Conservation (phyloP, 2,888 invertebrate species). For the Choreutis nemorana region DNA sequence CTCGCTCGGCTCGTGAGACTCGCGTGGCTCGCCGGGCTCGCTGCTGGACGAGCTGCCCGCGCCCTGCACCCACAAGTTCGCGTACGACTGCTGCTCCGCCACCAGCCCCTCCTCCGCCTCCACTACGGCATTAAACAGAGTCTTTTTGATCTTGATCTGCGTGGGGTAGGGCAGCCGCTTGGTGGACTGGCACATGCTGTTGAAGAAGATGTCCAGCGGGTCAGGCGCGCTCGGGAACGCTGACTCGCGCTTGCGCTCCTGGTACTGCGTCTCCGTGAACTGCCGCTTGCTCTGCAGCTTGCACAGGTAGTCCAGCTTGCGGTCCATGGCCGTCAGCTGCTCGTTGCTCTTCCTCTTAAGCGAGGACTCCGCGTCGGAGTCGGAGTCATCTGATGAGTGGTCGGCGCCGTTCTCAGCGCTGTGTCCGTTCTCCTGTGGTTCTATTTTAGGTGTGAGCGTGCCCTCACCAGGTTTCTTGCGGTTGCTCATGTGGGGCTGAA, state of each 20-base stretch:
- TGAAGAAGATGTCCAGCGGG: slow-evolving; percentile 53
- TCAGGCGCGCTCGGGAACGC: slow-evolving; percentile 20
- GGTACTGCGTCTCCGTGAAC: slow-evolving; percentile 15
- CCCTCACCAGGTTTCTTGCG: slow-evolving; percentile 35
- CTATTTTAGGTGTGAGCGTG: slow-evolving; percentile 11
- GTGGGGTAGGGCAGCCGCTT: slow-evolving; percentile 47
- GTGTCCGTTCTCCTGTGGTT: slow-evolving; percentile 11
- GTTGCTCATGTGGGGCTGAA: slow-evolving; percentile 55
- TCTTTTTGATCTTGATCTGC: slow-evolving; percentile 47
- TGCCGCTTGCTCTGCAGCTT: slow-evolving; percentile 21
- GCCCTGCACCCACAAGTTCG: slow-evolving; percentile 40
- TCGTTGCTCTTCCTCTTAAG: slow-evolving; percentile 25
- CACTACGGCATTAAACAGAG: slow-evolving; percentile 42
- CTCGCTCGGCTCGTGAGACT: no score
- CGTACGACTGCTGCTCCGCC: slow-evolving; percentile 50
- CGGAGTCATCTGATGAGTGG: slow-evolving; percentile 20
- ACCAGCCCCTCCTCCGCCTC: slow-evolving; percentile 48
- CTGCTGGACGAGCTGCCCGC: slow-evolving; percentile 29
- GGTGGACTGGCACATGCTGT: slow-evolving; percentile 55
- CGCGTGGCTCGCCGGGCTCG: slow-evolving; percentile 20
- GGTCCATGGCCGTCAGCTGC: slow-evolving; percentile 30
- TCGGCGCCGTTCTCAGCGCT: slow-evolving; percentile 23
- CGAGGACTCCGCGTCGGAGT: slow-evolving; percentile 20
- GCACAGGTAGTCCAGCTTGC: slow-evolving; percentile 39
- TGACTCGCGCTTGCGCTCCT: slow-evolving; percentile 14